Conservation (phyloP, 2,113 vertebrate species). For the Misgurnus mizolepis region DNA sequence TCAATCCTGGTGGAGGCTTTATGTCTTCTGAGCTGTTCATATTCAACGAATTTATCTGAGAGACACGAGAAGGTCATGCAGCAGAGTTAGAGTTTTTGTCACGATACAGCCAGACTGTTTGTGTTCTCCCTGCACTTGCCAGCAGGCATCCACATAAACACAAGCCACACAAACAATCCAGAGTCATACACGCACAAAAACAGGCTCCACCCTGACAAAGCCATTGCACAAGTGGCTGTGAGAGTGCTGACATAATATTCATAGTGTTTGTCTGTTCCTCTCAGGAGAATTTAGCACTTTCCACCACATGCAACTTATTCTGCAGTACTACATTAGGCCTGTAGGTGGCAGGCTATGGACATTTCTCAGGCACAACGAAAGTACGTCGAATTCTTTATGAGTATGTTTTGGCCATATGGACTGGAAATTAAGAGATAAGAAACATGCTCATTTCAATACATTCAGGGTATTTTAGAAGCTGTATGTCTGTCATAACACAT, state of each 20-base stretch:
- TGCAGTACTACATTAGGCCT: background rate
- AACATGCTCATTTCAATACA: no score
- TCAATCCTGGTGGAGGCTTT: constrained; percentile 87
- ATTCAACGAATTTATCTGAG: constrained; percentile 86
- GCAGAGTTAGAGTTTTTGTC: constrained; percentile 24
- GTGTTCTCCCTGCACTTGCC: constrained; percentile 45
- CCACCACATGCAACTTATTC: background rate
- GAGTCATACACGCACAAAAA: background rate
- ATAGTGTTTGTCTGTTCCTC: background rate
- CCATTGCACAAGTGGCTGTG: constrained; percentile 5
- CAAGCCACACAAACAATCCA: constrained; percentile 8
- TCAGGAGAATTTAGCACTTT: constrained; percentile 2
- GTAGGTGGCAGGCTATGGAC: background rate
- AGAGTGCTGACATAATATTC: constrained; percentile 3
- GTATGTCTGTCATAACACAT: background rate
- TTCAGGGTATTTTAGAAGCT: background rate
- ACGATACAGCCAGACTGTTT: background rate
- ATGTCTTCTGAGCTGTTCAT: constrained; percentile 87
- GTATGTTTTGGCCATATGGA: background rate
- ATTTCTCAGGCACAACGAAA: background rate
- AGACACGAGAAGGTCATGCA: constrained; percentile 36
- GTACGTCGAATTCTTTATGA: background rate
- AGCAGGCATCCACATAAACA: constrained; percentile 36
- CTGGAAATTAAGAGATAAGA: no score
- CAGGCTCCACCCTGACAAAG: background rate